Base-by-base conservation (phyloP, 1,140 invertebrate genomes). In the Lordiphosa clarofinis region DNA sequence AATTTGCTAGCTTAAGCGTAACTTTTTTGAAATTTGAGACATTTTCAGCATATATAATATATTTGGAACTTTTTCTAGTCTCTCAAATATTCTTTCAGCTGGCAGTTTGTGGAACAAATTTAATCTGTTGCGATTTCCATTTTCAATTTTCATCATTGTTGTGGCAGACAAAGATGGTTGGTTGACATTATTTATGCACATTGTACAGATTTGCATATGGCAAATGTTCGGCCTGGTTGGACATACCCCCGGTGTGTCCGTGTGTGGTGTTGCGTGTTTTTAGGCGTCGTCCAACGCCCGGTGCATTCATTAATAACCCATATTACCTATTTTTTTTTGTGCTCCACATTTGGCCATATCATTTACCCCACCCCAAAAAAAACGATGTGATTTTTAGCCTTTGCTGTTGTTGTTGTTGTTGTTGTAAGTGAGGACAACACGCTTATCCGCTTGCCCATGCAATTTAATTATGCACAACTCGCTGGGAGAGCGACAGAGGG, bases 401-500 rank as follows among this genome's bases (percentile, higher is more conserved):
- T 28, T 13, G 28, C 39, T 33, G 5, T 1, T 44, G 35, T 4
- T 35, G 31, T 49, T 66, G 40, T 48, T 50, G 24, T 42, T 40
- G 40, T 13, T 39, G 57, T 35, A 12, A 49, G 39, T 39, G 35
- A 19, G 24, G 24, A 28, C 24, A 28, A 28, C 24, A 28, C 62
- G 54, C 57, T 63, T 64, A 68, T 74, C 59, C 56, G 72, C 65
- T 49, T 70, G 56, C 40, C 69, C 55, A 42, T 72, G 68, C 60
- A 72, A 60, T 72, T 72, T 72, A 68, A 68, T 68, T 68, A 68
- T 68, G 64, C 64, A 68, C 63, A 28, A 13, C 55, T 31, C 42
- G 39, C 46, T 28, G 15, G 35, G 43, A 52, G 53, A 19, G 21
- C 4, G 21, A 21, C 15, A 15, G 31, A 13, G 21, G 9, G 19